A percentile compares a stretch with the other conserved stretches of the same genome.
Evolutionary conservation across 1,140 invertebrate genomes (phyloP).

Genomic region (Papilio helenus): DNA sequence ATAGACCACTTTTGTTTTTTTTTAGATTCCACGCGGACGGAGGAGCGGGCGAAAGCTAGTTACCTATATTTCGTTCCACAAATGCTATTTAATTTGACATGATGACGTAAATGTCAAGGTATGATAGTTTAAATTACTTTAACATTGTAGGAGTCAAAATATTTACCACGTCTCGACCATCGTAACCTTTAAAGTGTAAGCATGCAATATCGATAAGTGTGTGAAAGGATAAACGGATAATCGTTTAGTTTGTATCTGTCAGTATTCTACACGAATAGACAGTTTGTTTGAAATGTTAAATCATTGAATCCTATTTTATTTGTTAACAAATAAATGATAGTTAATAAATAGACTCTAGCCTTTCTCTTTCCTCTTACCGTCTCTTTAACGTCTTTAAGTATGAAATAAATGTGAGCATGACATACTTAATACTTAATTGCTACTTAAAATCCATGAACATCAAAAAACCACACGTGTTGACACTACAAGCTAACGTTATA

Average conservation of each 20-base stretch:
- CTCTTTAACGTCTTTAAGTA: no score
- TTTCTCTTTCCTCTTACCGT: no score
- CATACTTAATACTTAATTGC: no score
- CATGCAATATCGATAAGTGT: slow-evolving; percentile 27
- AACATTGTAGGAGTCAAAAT: background rate
- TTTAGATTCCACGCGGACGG: no score
- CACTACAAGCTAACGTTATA: no score
- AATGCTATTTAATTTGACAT: background rate
- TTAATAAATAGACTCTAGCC: no score
- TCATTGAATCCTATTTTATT: background rate
- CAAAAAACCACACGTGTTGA: no score
- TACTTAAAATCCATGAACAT: no score
- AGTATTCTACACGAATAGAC: background rate
- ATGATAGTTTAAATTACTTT: slow-evolving; percentile 1
- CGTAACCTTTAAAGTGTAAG: slow-evolving; percentile 38
- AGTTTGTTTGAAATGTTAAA: background rate
- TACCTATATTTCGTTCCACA: background rate
- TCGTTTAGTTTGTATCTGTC: background rate
- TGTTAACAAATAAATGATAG: no score
- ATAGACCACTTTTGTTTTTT: no score
- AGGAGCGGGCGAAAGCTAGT: no score
- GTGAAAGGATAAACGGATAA: slow-evolving; percentile 21
- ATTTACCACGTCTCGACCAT: slow-evolving; percentile 1
- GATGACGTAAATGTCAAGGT: background rate
- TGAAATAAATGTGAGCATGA: no score